These are phyloP conservation scores for Lepisosteus osseus DNA, from an alignment of 2,113 vertebrate species.

Conservation along the genomic window DNA sequence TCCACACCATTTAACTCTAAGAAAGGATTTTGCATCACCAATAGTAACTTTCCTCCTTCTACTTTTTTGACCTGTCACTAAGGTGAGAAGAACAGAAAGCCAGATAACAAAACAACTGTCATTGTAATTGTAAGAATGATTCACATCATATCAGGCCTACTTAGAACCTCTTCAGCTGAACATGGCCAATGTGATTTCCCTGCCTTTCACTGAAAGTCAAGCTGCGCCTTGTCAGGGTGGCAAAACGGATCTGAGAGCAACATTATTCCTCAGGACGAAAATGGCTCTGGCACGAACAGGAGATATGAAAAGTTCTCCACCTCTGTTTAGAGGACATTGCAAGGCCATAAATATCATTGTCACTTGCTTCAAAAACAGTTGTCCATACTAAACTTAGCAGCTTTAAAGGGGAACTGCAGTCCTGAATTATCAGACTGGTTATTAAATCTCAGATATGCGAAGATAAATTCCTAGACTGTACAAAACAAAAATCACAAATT, in stretches of 20 bases:
- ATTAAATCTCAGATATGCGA: too few species aligned
- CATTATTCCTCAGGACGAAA: background rate
- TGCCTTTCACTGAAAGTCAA: background rate
- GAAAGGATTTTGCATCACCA: constrained; percentile 2
- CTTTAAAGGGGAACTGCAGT: too few species aligned
- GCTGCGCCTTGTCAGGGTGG: background rate
- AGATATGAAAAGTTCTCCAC: too few species aligned
- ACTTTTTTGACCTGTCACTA: background rate
- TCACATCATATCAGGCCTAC: too few species aligned
- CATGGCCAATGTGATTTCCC: background rate
- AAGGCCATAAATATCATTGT: too few species aligned
- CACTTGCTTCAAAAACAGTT: too few species aligned
- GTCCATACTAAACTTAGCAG: too few species aligned
- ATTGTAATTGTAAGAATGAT: background rate
- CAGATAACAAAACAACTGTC: constrained; percentile 8
- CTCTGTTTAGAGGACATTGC: too few species aligned
- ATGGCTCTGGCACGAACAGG: background rate
- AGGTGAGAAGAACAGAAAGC: background rate
- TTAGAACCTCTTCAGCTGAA: background rate
- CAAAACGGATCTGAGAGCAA: background rate
- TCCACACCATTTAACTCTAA: background rate
- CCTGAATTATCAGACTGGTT: too few species aligned
- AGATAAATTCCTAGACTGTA: too few species aligned
- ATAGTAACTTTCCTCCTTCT: background rate
- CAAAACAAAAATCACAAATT: too few species aligned